Evolutionary conservation across 2,888 invertebrate genomes (phyloP), one percentile per base, ranked within the genome.

Genomic region (Blomia tropicalis): DNA sequence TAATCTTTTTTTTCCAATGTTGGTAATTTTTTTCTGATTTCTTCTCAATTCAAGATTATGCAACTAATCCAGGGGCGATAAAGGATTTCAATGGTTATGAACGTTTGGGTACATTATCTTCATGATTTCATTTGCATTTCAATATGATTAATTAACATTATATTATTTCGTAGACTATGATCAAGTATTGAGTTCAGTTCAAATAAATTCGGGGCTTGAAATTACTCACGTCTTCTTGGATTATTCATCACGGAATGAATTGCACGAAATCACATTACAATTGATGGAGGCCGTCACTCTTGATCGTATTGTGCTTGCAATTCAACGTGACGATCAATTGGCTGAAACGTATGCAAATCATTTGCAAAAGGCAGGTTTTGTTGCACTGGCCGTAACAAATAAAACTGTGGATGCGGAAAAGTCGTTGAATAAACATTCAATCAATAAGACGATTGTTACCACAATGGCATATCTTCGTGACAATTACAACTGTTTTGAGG

Each of bases 361-460:
- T 11, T n/a, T 47, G 7, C 51, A n/a, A 14, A 7, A 47, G n/a
- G 7, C 7, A 11, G 51, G 51, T 11, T 47, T 25, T 27, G 7
- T 7, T 7, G 7, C 51, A 7, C 14, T 27, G 7, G 51, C 7
- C 7, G 27, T 47, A 14, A 47, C 51, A 7, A 47, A 47, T n/a
- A 47, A 47, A 27, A 47, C 51, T 47, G 22, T 14, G 22, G 51
- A 47, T 14, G 7, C 51, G 51, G 51, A 47, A n/a, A 47, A 47
- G 51, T 27, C n/a, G 23, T 22, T 27, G 22, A 27, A 47, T 7
- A 7, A 47, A 47, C 51, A 47, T n/a, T 47, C 51, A 25, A 27
- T 47, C 14, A 11, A 47, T n/a, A 7, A n/a, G 7, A 11, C 7
- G 5, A 19, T 19, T 19, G 51, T 47, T 11, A 47, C 51, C 51